These are phyloP conservation scores for Eupristina koningsbergeri DNA, from an alignment of 1,140 invertebrate genomes.

Conservation along the genomic window DNA sequence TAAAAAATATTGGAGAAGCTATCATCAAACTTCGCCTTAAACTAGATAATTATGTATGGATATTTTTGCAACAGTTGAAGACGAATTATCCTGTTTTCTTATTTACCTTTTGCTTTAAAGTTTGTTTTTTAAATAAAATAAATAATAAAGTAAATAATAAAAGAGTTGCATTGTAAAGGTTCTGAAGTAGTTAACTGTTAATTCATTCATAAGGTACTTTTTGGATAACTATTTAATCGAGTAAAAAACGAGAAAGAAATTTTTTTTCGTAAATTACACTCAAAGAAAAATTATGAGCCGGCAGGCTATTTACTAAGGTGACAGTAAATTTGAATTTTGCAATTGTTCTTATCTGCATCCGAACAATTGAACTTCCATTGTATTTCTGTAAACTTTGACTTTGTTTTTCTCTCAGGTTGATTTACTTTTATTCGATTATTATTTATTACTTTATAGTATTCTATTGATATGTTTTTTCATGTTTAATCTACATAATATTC, in stretches of 20 bases:
- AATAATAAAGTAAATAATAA: no score
- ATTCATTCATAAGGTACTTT: background rate
- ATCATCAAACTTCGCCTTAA: background rate
- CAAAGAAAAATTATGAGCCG: background rate
- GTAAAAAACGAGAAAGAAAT: background rate
- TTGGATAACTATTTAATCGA: background rate
- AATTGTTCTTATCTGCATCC: background rate
- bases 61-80: no score
- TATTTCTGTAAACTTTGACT: background rate
- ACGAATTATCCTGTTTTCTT: no score
- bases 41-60: background rate
- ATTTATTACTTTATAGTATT: background rate
- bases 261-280: background rate
- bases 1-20: background rate
- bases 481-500: no score
- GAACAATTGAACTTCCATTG: background rate
- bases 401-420: background rate
- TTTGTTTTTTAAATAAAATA: no score
- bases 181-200: background rate
- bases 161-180: no score
- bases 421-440: background rate
- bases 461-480: no score
- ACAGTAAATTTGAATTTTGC: background rate
- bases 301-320: background rate
- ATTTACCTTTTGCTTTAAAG: no score